Conservation (phyloP, 2,797 vertebrate species). For the Cirrhinus mrigala region DNA sequence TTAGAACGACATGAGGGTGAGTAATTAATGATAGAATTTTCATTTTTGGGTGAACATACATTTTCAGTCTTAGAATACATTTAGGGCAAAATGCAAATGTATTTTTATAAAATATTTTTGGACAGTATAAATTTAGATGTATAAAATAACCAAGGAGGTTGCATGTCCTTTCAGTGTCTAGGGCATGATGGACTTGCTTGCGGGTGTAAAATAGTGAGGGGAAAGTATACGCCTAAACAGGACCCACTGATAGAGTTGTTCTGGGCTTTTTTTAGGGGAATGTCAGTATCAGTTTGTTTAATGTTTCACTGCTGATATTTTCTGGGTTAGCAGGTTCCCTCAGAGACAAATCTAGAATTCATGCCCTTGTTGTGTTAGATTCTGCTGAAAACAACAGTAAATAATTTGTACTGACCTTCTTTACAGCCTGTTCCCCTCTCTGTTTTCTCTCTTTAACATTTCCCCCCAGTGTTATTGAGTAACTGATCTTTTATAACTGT, state of each 20-base stretch:
- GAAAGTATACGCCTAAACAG: background rate
- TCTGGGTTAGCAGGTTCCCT: conserved; percentile 22
- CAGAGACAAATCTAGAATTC: conserved; percentile 4
- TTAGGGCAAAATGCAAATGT: too few species aligned
- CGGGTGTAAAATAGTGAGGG: background rate
- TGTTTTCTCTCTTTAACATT: conserved; percentile 20
- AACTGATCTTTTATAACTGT: conserved; percentile 25
- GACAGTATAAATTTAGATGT: too few species aligned
- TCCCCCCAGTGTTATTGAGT: background rate
- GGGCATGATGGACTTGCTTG: background rate
- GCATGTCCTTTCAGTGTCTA: background rate
- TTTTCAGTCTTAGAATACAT: too few species aligned
- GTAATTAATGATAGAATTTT: too few species aligned
- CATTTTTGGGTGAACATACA: too few species aligned
- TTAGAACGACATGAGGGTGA: too few species aligned
- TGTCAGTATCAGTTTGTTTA: conserved; percentile 9
- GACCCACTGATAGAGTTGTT: background rate
- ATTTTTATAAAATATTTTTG: too few species aligned
- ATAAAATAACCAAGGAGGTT: too few species aligned
- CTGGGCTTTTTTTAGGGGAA: background rate
- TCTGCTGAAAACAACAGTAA: conserved; percentile 21
- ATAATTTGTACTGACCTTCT: conserved; percentile 18
- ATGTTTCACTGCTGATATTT: conserved; percentile 22
- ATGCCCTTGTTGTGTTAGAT: conserved; percentile 16
- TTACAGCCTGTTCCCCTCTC: conserved; percentile 1